Base-by-base conservation (phyloP, 2,113 vertebrate species). In the Oreochromis aureus region DNA sequence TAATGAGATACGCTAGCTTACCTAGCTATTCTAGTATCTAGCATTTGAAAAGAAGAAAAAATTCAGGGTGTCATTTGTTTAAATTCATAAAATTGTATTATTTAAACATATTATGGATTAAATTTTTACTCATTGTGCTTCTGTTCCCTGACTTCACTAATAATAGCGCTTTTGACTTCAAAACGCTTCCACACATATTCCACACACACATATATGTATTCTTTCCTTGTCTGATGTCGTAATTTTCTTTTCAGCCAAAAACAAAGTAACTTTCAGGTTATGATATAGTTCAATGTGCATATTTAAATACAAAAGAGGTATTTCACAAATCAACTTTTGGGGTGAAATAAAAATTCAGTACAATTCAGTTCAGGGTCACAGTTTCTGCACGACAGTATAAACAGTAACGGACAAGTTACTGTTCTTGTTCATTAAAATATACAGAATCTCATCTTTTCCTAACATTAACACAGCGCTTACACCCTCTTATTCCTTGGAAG, bases 401-500 rank as follows among this genome's bases (percentile, higher is more conserved):
- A 63, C 59, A n/a, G 19, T 66, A 66, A 66, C 34, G 19, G 39
- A 39, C 61, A 39, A 39, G 61, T 39, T 66, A 66, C 34, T 66
- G 61, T 39, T 39, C 34, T 22, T 66, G 6, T 39, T 66, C 2
- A 3, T 39, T 66, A 39, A 83, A 78, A 73, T 41, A 27, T 15
- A 53, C 30, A 41, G 34, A 79, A 55, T 53, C 46, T 61, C 58
- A 61, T 90, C 55, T 39, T 63, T 61, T 59, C 41, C 39, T 55
- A 34, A 78, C 84, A 82, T 41, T 83, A n/a, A 76, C 59, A 56
- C 24, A 27, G 18, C 32, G 19, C 48, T 87, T 32, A 81, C 18
- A 22, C 8, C 24, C 54, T 10, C 16, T n/a, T 32, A 53, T 30
- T 79, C 39, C 44, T 61, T 3, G 6, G 6, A 46, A 87, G 30